Base-by-base conservation (phyloP, 2,888 invertebrate species). In the Candidula unifasciata region DNA sequence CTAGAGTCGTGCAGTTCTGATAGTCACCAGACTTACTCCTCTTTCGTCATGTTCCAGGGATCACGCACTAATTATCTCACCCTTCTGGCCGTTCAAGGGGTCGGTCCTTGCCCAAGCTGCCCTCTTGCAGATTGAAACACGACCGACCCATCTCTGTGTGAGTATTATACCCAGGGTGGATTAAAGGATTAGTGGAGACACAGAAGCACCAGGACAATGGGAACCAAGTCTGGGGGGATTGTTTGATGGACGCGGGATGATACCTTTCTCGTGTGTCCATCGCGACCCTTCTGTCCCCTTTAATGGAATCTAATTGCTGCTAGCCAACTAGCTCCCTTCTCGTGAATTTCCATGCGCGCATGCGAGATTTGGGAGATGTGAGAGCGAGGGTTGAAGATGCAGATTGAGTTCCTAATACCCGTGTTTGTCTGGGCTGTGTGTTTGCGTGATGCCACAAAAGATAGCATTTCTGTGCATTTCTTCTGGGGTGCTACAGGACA, bases 241-340 rank as follows among this genome's bases (percentile, higher is more conserved):
- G 33, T 64, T 52, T 64, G 35, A 64, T 64, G 35, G 77, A 78
- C 35, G n/a, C 35, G 60, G 77, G 35, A 78, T 60, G 77, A 78
- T 78, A 78, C 77, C 33, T 37, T 64, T 33, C 37, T 16, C 60
- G 33, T 60, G 33, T 60, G 77, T n/a, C 64, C 44, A 64, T 37
- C 44, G 37, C 30, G 77, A 37, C 60, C 54, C 35, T 52, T 54
- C 82, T 37, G 57, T 8, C 52, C 74, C 18, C 30, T 74, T 35
- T 82, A 82, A 82, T 82, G 82, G 77, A 82, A 82, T 82, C 82
- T 82, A 82, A 82, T 82, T 82, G 76, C 66, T 68, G 76, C 16
- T 66, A 30, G 77, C 82, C 30, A 33, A 44, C 64, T 74, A 30
- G 54, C 66, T 21, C 13, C 44, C 66, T 57, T 60, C 77, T 76